Conservation (phyloP, 2,888 invertebrate genomes). For the Pterobdella sp. region DNA sequence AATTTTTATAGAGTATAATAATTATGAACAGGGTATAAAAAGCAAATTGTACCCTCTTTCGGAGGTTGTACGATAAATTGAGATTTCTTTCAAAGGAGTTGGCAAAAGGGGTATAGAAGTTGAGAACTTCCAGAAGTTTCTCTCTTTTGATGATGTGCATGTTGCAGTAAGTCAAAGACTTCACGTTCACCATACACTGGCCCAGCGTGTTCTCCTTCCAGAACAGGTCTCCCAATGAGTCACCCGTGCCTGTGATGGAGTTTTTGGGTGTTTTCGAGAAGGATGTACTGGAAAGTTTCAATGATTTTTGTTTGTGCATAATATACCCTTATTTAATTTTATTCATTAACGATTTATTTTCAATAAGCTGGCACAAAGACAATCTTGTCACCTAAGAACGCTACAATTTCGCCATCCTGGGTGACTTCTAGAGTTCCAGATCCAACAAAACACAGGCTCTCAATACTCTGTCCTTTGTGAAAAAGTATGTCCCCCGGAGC, state of each 20-base stretch:
- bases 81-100: conserved; percentile 97
- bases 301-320: background rate
- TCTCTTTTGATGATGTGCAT: conserved; percentile 92
- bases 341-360: no score
- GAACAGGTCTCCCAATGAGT: conserved; percentile 98
- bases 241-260: conserved; percentile 73
- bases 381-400: conserved; percentile 70
- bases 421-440: conserved; percentile 97
- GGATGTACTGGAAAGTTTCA: background rate
- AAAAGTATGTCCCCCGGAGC: conserved; percentile 93
- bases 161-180: conserved; percentile 98
- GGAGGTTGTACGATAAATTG: conserved; percentile 91
- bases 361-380: no score
- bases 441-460: conserved; percentile 96
- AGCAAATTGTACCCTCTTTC: conserved; percentile 67
- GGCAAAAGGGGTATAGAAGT: conserved; percentile 98
- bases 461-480: conserved; percentile 97
- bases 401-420: conserved; percentile 92
- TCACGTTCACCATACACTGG: conserved; percentile 96
- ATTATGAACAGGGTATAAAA: background rate
- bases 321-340: background rate
- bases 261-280: background rate
- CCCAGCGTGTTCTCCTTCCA: conserved; percentile 90
- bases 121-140: conserved; percentile 78
- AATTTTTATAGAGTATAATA: no score